Conservation (phyloP, 2,797 vertebrate genomes). For the Ptychadena robeensis region DNA sequence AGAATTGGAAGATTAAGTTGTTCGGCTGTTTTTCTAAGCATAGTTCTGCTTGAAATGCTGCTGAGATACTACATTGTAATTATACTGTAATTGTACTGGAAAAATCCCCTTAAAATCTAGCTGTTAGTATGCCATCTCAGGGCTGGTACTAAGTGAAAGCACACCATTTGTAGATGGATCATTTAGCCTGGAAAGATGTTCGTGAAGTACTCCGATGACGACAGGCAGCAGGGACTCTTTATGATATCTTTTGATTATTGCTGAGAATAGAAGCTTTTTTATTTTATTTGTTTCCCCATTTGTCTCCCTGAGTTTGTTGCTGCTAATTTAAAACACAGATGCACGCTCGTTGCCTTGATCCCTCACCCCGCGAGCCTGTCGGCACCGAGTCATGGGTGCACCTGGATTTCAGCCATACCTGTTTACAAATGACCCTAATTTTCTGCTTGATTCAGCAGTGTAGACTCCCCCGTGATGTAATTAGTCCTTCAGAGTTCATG, state of each 20-base stretch:
- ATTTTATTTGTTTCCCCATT: too few relatives aligned
- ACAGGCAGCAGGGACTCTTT: slow-evolving; percentile 13
- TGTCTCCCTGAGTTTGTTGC: slow-evolving; percentile 10
- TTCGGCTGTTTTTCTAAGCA: too few relatives aligned
- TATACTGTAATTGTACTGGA: too few relatives aligned
- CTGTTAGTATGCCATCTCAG: neutral
- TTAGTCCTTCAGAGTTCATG: slow-evolving; percentile 95
- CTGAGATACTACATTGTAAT: too few relatives aligned
- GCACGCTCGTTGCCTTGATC: slow-evolving; percentile 58
- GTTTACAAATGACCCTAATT: slow-evolving; percentile 97
- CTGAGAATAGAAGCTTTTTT: slow-evolving; percentile 55
- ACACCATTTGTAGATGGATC: neutral
- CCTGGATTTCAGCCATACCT: slow-evolving; percentile 93
- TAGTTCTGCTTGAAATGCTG: neutral
- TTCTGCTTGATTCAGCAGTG: slow-evolving; percentile 98
- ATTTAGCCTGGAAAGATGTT: neutral
- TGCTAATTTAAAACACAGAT: slow-evolving; percentile 65
- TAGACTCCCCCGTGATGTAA: slow-evolving; percentile 95
- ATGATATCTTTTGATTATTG: slow-evolving; percentile 45
- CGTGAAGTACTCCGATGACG: neutral
- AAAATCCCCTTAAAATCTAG: neutral
- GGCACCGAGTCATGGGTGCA: slow-evolving; percentile 76
- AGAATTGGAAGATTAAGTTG: too few relatives aligned
- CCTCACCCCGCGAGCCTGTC: slow-evolving; percentile 66
- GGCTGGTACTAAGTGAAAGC: neutral